Conservation (phyloP, 2,113 vertebrate genomes). For the Capra hircus region DNA sequence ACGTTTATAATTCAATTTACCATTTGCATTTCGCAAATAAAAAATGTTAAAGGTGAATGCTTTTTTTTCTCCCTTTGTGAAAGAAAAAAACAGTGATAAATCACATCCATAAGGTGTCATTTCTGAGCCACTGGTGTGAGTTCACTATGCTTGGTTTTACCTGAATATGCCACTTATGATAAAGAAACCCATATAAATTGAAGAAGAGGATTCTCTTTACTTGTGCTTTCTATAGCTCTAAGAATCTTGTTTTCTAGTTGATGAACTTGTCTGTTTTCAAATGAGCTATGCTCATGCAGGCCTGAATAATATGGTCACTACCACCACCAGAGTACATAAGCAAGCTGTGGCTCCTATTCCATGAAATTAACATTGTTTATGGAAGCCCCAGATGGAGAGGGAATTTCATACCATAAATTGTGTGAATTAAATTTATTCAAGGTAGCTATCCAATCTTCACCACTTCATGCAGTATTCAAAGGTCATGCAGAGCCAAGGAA, state of each 20-base stretch:
- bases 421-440: neutral
- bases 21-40: slow-evolving; percentile 70
- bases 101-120: slow-evolving; percentile 33
- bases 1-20: slow-evolving; percentile 55
- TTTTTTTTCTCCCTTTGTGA: neutral
- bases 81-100: slow-evolving; percentile 55
- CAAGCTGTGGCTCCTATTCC: neutral
- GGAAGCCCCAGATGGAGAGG: neutral
- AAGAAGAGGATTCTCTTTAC: neutral
- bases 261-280: neutral
- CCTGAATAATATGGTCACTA: neutral
- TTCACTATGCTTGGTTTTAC: slow-evolving; percentile 31
- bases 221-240: neutral
- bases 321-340: neutral
- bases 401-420: neutral
- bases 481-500: neutral
- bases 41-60: slow-evolving; percentile 58
- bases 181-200: slow-evolving; percentile 16
- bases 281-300: neutral
- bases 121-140: slow-evolving; percentile 40
- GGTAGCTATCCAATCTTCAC: fast-evolving
- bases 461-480: neutral
- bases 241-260: neutral
- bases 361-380: neutral
- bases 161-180: slow-evolving; percentile 37